These are phyloP conservation scores for Mus minutoides DNA, from an alignment of 2,797 vertebrate genomes.

Conservation along the genomic window DNA sequence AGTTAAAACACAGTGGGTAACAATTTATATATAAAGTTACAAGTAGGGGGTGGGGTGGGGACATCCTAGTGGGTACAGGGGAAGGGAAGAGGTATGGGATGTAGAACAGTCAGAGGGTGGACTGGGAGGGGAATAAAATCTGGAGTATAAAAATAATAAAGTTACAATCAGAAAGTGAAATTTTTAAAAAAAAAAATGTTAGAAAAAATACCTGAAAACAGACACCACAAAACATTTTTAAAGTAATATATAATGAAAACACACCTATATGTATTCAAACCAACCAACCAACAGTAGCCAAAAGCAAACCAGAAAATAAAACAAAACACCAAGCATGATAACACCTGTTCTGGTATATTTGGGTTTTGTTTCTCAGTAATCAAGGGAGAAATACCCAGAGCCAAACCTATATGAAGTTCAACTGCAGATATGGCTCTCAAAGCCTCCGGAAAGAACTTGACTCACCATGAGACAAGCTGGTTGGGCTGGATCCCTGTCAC, in stretches of 20 bases:
- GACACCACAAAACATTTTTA: not conserved
- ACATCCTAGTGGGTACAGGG: no score
- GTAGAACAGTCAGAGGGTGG: no score
- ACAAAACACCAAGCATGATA: not conserved
- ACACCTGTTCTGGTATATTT: not conserved
- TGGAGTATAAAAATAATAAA: not conserved
- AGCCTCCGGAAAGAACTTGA: not conserved
- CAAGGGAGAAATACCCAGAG: not conserved
- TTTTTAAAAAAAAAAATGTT: not conserved
- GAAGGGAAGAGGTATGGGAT: no score
- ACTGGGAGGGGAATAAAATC: no score
- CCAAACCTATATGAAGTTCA: not conserved
- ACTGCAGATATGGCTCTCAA: not conserved
- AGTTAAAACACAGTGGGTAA: not conserved
- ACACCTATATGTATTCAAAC: not conserved
- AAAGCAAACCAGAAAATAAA: not conserved
- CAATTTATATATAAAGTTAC: not conserved
- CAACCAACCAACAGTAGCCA: not conserved
- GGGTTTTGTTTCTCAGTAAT: not conserved
- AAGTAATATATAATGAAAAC: not conserved
- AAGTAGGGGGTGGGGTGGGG: not conserved
- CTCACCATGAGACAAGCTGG: not conserved
- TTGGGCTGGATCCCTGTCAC: not conserved
- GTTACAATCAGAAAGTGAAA: not conserved
- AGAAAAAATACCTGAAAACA: not conserved